Percentiles rank a stretch among this genome's conserved stretches.
These are phyloP conservation scores for Grallaria varia DNA, from an alignment of 2,113 vertebrate genomes.

Conservation along the genomic window DNA sequence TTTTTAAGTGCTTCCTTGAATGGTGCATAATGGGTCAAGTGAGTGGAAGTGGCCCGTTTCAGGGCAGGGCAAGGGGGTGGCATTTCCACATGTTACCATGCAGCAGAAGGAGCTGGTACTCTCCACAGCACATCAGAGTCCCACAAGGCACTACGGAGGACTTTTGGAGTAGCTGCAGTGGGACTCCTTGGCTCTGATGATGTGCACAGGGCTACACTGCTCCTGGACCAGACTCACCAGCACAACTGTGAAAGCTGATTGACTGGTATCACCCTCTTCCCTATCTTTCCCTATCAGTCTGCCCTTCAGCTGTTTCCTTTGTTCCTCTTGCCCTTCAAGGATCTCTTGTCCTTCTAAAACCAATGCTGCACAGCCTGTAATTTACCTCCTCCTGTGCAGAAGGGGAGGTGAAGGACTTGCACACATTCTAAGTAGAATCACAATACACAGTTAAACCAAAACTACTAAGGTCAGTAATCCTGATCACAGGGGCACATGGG, in stretches of 20 bases:
- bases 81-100: background rate
- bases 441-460: background rate
- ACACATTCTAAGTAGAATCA: background rate
- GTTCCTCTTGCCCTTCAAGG: background rate
- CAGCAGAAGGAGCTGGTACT: background rate
- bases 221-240: background rate
- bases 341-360: background rate
- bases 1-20: background rate
- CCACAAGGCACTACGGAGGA: background rate
- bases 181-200: background rate
- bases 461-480: background rate
- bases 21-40: fast-evolving
- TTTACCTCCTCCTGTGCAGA: background rate
- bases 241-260: background rate
- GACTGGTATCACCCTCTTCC: background rate
- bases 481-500: background rate
- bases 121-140: background rate
- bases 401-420: background rate
- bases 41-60: background rate
- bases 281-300: no score
- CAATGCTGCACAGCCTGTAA: background rate
- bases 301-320: background rate
- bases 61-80: background rate
- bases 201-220: background rate
- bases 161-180: background rate